phyloP scores from a whole-genome alignment of 2,888 invertebrate species.

The Plebejus melissa region DNA sequence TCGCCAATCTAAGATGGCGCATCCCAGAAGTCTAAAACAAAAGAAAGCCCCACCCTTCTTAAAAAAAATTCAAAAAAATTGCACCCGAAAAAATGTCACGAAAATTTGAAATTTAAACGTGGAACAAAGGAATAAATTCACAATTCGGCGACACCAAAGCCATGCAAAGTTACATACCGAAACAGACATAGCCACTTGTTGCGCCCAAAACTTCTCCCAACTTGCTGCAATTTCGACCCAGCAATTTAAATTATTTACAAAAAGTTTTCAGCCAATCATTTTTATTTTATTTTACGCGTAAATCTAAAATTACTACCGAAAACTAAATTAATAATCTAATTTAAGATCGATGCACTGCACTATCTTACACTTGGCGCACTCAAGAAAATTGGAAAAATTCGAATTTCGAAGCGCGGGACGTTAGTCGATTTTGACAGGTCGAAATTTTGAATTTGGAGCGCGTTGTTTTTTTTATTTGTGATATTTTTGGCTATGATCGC shows the following conservation, averaged over 20 bases:
- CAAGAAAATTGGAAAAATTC: neutral
- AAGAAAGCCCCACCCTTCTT: constrained; percentile 71
- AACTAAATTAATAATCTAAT: neutral
- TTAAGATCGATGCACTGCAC: constrained; percentile 11
- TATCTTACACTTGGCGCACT: constrained; percentile 5
- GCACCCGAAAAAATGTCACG: constrained; percentile 33
- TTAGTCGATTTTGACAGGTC: constrained; percentile 29
- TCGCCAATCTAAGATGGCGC: constrained; percentile 74
- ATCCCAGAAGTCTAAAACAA: constrained; percentile 69
- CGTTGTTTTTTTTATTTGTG: constrained; percentile 49
- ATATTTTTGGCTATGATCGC: constrained; percentile 48
- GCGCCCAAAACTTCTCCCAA: constrained; percentile 60
- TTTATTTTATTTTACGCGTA: neutral
- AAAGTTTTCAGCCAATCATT: constrained; percentile 8
- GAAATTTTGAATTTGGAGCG: constrained; percentile 36
- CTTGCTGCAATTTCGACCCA: constrained; percentile 45
- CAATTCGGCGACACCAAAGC: constrained; percentile 59
- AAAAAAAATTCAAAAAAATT: constrained; percentile 41
- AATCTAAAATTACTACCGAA: neutral
- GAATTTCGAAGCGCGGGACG: neutral
- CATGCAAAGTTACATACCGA: constrained; percentile 76
- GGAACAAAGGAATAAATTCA: constrained; percentile 54
- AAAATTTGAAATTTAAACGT: constrained; percentile 36
- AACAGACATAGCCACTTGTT: constrained; percentile 75
- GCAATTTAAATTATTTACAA: constrained; percentile 35